phyloP scores from a whole-genome alignment of 2,888 invertebrate genomes.

The Eupeodes luniger region DNA sequence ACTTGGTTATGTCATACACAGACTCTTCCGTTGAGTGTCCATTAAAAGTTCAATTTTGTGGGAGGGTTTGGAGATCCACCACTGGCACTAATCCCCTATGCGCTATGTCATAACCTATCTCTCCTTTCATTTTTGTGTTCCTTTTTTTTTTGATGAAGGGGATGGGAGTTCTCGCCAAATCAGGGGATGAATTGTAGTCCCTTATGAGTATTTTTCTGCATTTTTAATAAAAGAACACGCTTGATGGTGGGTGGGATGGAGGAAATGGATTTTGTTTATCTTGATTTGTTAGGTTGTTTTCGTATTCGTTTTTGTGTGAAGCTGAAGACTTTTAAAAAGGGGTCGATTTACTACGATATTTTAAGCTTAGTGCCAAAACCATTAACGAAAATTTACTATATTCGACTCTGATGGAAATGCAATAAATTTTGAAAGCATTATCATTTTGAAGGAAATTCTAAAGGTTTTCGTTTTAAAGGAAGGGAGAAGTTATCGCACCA shows the following conservation, averaged over 20 bases:
- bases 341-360: slow-evolving; percentile 29
- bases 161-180: not conserved
- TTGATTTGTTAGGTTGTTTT: slow-evolving; percentile 24
- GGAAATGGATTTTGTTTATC: slow-evolving; percentile 60
- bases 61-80: slow-evolving; percentile 54
- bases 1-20: slow-evolving; percentile 75
- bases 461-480: no score
- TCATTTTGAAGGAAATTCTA: not conserved
- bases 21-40: slow-evolving; percentile 64
- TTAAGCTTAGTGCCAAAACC: slow-evolving; percentile 5
- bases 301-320: slow-evolving; percentile 3
- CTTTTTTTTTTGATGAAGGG: no score
- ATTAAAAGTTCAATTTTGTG: slow-evolving; percentile 74
- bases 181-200: slow-evolving; percentile 29
- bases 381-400: not conserved
- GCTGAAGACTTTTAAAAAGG: slow-evolving; percentile 38
- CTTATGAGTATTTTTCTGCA: slow-evolving; percentile 23
- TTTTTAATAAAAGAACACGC: slow-evolving; percentile 21
- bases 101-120: slow-evolving; percentile 62
- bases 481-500: no score
- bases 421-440: not conserved
- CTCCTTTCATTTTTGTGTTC: slow-evolving; percentile 22
- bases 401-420: not conserved
- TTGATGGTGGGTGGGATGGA: not conserved
- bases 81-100: slow-evolving; percentile 59